Percentiles rank a stretch among this genome's conserved stretches.
Evolutionary conservation across 2,113 vertebrate genomes (phyloP).

Genomic region (Xenopus laevis): DNA sequence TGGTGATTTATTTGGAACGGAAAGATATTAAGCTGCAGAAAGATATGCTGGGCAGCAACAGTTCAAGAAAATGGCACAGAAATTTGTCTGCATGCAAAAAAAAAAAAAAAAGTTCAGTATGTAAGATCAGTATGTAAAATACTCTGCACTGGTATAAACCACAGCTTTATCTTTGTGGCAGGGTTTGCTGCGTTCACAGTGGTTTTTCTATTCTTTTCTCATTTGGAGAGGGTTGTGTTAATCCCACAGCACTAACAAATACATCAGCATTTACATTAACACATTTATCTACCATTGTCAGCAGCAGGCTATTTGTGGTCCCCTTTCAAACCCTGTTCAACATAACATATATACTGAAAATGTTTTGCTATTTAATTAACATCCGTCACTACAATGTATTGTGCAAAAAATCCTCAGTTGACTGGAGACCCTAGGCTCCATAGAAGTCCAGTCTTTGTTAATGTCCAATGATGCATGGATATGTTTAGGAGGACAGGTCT

Average conservation of each 20-base stretch:
- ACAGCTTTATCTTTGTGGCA: not conserved
- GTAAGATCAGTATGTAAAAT: not conserved
- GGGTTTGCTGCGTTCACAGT: not conserved
- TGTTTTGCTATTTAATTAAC: slow-evolving; percentile 25
- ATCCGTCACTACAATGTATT: not conserved
- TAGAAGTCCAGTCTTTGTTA: not conserved
- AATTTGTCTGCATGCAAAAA: slow-evolving; percentile 16
- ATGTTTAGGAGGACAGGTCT: not conserved
- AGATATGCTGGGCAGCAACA: slow-evolving; percentile 1
- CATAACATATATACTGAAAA: slow-evolving; percentile 3
- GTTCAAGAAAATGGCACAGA: not conserved
- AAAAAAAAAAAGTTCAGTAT: not conserved
- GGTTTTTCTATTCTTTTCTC: not conserved
- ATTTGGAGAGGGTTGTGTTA: not conserved
- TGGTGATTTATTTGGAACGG: not conserved
- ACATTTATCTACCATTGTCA: slow-evolving; percentile 8
- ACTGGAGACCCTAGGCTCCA: not conserved
- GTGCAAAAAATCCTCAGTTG: slow-evolving; percentile 4
- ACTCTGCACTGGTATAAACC: slow-evolving; percentile 7
- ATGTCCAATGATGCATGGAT: not conserved
- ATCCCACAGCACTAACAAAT: not conserved
- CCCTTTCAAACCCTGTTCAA: not conserved
- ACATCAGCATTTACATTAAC: slow-evolving; percentile 16
- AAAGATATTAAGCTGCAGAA: not conserved
- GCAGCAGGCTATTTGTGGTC: not conserved